These are phyloP conservation scores for Podargus strigoides DNA, from an alignment of 2,797 vertebrate species.

Conservation along the genomic window DNA sequence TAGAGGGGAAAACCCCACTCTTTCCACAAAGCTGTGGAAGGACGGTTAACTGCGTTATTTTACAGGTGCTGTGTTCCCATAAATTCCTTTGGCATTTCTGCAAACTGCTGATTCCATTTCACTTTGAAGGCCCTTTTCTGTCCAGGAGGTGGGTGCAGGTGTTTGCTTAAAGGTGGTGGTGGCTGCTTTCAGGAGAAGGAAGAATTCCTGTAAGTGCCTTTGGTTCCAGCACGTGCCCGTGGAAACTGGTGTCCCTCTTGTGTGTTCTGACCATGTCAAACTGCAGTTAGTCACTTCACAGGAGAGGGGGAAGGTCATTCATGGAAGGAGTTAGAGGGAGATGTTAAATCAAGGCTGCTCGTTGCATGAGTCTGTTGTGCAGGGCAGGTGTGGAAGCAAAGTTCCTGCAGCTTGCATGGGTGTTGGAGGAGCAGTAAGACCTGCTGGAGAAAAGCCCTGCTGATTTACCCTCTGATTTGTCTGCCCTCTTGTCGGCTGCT, in stretches of 20 bases:
- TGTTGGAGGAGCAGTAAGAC: neutral
- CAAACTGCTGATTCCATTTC: neutral
- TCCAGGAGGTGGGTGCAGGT: neutral
- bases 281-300: rapidly evolving
- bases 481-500: rapidly evolving
- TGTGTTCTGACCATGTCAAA: neutral
- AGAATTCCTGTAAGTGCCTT: too few relatives aligned
- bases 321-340: too few relatives aligned
- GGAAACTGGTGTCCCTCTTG: neutral
- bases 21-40: neutral
- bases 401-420: neutral
- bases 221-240: neutral
- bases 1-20: neutral
- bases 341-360: rapidly evolving
- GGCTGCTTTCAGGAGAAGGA: neutral
- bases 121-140: neutral
- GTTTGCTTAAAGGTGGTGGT: rapidly evolving
- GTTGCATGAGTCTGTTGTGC: rapidly evolving
- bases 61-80: neutral
- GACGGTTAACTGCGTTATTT: neutral
- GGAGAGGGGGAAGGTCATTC: neutral
- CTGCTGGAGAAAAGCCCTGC: neutral
- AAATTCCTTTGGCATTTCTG: neutral
- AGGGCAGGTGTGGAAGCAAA: neutral
- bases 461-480: neutral